Evolutionary conservation across 2,797 vertebrate genomes (phyloP).

Genomic region (Salarias fasciatus): DNA sequence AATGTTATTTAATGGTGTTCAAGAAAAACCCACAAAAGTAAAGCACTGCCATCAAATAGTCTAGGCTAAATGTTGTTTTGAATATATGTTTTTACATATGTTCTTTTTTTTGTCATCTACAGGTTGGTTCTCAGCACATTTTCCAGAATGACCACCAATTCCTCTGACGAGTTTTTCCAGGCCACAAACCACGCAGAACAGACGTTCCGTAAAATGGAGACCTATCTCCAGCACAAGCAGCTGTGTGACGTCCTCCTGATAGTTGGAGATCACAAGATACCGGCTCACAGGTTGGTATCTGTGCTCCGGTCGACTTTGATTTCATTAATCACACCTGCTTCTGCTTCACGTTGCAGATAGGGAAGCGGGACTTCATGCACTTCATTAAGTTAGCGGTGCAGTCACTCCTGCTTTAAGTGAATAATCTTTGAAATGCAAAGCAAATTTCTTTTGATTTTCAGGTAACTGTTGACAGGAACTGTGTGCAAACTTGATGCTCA

Average conservation of each 20-base stretch:
- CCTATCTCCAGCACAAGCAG: conserved; percentile 95
- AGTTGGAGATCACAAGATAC: conserved; percentile 93
- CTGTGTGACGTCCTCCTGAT: conserved; percentile 96
- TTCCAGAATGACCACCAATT: conserved; percentile 86
- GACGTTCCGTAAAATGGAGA: conserved; percentile 97
- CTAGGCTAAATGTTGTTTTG: too few relatives aligned
- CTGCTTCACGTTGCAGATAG: conserved; percentile 23
- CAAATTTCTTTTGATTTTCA: conserved; percentile 16
- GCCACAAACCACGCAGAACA: conserved; percentile 92
- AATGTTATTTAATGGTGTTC: too few relatives aligned
- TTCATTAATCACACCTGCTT: conserved; percentile 47
- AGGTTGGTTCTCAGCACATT: conserved; percentile 85
- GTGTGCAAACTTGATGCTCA: conserved; percentile 34
- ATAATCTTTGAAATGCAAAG: conserved; percentile 47
- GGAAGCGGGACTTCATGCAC: conserved; percentile 28
- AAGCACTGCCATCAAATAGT: too few relatives aligned
- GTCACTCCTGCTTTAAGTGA: conserved; percentile 17
- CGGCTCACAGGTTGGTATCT: conserved; percentile 91
- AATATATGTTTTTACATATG: conserved; percentile 10
- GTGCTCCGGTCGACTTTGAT: conserved; percentile 50
- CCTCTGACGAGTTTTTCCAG: conserved; percentile 92
- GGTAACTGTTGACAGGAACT: conserved; percentile 13
- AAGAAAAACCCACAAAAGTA: too few relatives aligned
- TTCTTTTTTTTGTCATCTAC: conserved; percentile 42
- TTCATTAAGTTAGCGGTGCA: conserved; percentile 45